Evolutionary conservation across 2,113 vertebrate genomes (phyloP), one percentile per base, ranked within the genome.

Genomic region (Fulica atra): DNA sequence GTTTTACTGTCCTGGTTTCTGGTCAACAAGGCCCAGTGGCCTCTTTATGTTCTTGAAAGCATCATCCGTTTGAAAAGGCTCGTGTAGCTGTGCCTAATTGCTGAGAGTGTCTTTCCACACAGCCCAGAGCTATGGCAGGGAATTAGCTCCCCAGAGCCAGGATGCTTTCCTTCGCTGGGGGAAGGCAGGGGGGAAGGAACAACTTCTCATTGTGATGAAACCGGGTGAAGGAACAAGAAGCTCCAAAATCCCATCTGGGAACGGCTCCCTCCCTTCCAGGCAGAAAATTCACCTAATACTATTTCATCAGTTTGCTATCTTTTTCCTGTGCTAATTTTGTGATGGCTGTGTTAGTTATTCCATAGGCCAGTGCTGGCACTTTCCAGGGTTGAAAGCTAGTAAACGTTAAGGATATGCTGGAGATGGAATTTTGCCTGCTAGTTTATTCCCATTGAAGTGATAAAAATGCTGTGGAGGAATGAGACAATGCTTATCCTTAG

Each of bases 1-100:
- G 82, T 92, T 92, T 86, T 65, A 38, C 50, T 84, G 88, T 88
- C 77, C 86, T 65, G 88, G 72, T 84, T 97, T 96, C 77, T 73
- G 88, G 92, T 94, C 86, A 94, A 33, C 53, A 48, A 64, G 80
- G 54, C 76, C 57, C 77, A 36, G 11, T 61, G 89, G 83, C 28
- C 63, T 81, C 54, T 93, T 28, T 42, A 44, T 53, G 78, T 57
- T 74, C 31, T 50, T 79, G 83, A 92, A 70, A 81, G 60, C 80
- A 74, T 71, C 69, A 18, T 72, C 28, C 53, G 23, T 88, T 80
- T 94, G 90, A 88, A 92, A 88, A 92, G 53, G 65, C 77, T 81
- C 2, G 0, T 48, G 0, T 38, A 86, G 72, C 88, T 86, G 77
- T 94, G 63, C 57, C 40, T 91, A 95, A 94, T 92, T 89, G 70